Evolutionary conservation across 1,140 invertebrate species (phyloP).

Genomic region (Drosophila repletoides): DNA sequence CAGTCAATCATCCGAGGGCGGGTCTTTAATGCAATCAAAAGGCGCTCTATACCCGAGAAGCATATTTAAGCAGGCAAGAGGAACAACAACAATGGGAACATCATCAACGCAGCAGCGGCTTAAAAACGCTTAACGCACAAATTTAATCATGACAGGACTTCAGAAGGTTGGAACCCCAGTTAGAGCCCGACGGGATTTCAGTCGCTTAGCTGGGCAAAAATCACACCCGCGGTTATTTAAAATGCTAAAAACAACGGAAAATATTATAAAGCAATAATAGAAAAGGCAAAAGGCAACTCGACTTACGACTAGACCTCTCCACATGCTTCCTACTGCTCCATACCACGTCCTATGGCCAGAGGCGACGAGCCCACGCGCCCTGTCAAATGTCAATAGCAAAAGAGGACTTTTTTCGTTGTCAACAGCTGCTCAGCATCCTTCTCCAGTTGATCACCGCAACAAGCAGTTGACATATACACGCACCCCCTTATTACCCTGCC

Average conservation of each 20-base stretch:
- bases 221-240: slow-evolving; percentile 77
- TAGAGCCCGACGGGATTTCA: slow-evolving; percentile 18
- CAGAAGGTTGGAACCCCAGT: not conserved
- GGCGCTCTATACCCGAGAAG: slow-evolving; percentile 45
- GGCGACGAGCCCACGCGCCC: slow-evolving; percentile 49
- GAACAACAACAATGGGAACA: not conserved
- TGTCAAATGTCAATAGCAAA: slow-evolving; percentile 81
- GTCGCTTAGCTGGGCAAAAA: slow-evolving; percentile 43
- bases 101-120: slow-evolving; percentile 27
- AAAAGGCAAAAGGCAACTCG: slow-evolving; percentile 26
- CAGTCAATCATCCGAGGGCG: slow-evolving; percentile 36
- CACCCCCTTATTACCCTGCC: not conserved
- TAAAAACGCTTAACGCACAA: slow-evolving; percentile 69
- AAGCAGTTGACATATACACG: slow-evolving; percentile 25
- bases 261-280: slow-evolving; percentile 67
- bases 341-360: slow-evolving; percentile 25
- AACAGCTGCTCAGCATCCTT: slow-evolving; percentile 56
- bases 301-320: slow-evolving; percentile 11
- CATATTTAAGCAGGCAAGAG: slow-evolving; percentile 69
- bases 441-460: slow-evolving; percentile 55
- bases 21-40: slow-evolving; percentile 62
- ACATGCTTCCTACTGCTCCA: not conserved
- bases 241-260: slow-evolving; percentile 68
- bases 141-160: slow-evolving; percentile 66
- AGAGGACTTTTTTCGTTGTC: slow-evolving; percentile 22